Evolutionary conservation across 2,888 invertebrate species (phyloP).

Genomic region (Onchidella celtica): DNA sequence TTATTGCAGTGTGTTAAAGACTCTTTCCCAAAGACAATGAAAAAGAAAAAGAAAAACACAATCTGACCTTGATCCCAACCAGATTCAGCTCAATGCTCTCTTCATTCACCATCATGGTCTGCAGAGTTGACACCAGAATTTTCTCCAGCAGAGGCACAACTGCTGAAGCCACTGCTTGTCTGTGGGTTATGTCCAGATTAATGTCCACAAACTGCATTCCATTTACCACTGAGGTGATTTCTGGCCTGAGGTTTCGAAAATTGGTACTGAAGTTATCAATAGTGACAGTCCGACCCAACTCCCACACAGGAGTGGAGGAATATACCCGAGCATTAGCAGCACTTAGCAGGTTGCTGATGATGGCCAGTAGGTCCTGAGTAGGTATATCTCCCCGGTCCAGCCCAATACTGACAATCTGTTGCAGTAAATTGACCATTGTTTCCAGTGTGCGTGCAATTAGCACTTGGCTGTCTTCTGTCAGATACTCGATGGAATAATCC

Average conservation of each 20-base stretch:
- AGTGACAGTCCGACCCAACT: constrained; percentile 25
- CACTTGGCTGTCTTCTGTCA: constrained; percentile 55
- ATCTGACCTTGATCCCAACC: constrained; percentile 43
- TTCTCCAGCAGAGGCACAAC: constrained; percentile 55
- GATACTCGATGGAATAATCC: constrained; percentile 63
- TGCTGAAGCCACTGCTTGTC: constrained; percentile 53
- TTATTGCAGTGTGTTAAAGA: too few relatives aligned
- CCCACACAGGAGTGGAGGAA: constrained; percentile 29
- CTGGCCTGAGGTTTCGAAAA: constrained; percentile 51
- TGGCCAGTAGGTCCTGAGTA: constrained; percentile 55
- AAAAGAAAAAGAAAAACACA: too few relatives aligned
- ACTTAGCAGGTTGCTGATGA: constrained; percentile 57
- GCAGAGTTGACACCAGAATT: constrained; percentile 57
- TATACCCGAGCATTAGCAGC: constrained; percentile 58
- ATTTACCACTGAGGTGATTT: constrained; percentile 29
- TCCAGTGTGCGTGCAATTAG: constrained; percentile 56
- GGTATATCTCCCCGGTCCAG: constrained; percentile 57
- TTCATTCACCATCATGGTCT: constrained; percentile 60
- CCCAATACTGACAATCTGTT: constrained; percentile 55
- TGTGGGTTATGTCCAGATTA: constrained; percentile 51
- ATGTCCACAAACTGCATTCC: constrained; percentile 29
- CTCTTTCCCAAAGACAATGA: too few relatives aligned
- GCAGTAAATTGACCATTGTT: constrained; percentile 53
- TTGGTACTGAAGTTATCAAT: constrained; percentile 46
- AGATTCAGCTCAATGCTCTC: constrained; percentile 38